Conservation (phyloP, 2,888 invertebrate species). For the Polydesmus complanatus region DNA sequence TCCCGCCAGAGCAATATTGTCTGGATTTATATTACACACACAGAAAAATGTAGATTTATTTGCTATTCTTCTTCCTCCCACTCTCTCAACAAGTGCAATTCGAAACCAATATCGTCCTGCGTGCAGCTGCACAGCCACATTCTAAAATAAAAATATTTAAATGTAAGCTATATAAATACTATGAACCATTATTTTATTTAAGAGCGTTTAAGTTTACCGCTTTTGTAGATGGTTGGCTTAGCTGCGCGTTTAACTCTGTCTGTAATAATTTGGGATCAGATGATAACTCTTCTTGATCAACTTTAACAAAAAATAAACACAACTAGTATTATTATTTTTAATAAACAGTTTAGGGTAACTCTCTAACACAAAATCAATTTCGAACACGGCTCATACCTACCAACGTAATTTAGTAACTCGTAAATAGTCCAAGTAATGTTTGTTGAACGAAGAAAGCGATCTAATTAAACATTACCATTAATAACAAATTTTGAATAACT, state of each 20-base stretch:
- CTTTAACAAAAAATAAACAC: too few species aligned
- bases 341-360: too few species aligned
- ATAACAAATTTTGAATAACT: neutral
- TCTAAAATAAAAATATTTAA: neutral
- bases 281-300: too few species aligned
- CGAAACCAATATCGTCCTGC: constrained; percentile 5
- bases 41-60: neutral
- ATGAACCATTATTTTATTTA: too few species aligned
- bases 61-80: neutral
- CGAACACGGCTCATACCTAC: too few species aligned
- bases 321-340: too few species aligned
- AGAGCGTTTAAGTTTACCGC: too few species aligned
- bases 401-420: neutral
- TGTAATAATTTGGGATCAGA: too few species aligned
- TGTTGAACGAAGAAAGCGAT: neutral
- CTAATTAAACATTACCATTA: neutral
- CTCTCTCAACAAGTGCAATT: neutral
- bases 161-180: neutral
- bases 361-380: too few species aligned
- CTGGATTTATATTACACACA: neutral
- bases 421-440: neutral
- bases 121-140: constrained; percentile 2
- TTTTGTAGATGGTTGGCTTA: too few species aligned
- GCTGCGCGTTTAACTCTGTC: too few species aligned
- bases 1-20: neutral